Percentiles rank a stretch among this genome's conserved stretches.
Evolutionary conservation across 2,888 invertebrate species (phyloP).

Genomic region (Athripsodes cinereus): DNA sequence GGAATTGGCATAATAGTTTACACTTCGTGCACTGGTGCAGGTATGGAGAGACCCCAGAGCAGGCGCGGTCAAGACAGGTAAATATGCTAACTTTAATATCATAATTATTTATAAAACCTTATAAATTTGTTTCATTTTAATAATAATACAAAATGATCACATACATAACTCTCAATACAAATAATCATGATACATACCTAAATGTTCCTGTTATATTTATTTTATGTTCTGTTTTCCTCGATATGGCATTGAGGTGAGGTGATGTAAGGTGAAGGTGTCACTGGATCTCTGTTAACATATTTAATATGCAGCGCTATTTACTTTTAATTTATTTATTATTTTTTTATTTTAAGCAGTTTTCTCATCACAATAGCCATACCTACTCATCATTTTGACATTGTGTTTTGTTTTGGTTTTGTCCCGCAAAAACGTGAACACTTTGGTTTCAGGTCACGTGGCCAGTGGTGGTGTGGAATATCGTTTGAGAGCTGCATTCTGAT

Average conservation of each 20-base stretch:
- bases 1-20: slow-evolving; percentile 62
- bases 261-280: too few species aligned
- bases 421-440: slow-evolving; percentile 25
- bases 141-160: too few species aligned
- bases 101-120: not conserved
- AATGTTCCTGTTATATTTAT: too few species aligned
- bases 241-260: too few species aligned
- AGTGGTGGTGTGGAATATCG: slow-evolving; percentile 27
- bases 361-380: not conserved
- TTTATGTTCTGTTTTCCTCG: too few species aligned
- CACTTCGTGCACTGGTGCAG: slow-evolving; percentile 67
- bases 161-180: too few species aligned
- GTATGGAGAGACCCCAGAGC: slow-evolving; percentile 61
- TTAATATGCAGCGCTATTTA: too few species aligned
- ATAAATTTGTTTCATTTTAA: not conserved
- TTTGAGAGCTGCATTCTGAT: slow-evolving; percentile 24
- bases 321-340: not conserved
- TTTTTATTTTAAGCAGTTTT: not conserved
- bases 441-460: slow-evolving; percentile 28
- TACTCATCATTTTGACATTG: slow-evolving; percentile 2
- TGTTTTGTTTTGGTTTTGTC: slow-evolving; percentile 23
- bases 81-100: not conserved
- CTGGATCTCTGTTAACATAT: too few species aligned
- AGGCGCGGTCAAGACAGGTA: slow-evolving; percentile 65
- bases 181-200: too few species aligned